Evolutionary conservation across 2,797 vertebrate species (phyloP), one percentile per base, ranked within the genome.

Genomic region (Chiropotes sagulatus): DNA sequence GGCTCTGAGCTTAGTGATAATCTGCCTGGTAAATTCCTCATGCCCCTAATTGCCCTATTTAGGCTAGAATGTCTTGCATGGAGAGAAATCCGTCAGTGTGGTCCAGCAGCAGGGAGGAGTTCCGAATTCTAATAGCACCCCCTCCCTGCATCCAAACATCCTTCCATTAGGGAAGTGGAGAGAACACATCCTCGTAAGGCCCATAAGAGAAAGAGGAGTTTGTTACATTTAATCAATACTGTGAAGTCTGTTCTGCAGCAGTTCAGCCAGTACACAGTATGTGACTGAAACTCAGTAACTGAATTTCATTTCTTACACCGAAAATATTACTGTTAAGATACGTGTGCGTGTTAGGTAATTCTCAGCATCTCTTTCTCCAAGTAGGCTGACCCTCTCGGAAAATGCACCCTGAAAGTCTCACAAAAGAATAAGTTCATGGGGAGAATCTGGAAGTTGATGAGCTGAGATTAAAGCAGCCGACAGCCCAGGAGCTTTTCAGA

Each of bases 321-420:
- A 98, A 97, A 98, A 96, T 90, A 44, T 88, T 97, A 96, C 79
- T 98, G 93, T 97, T 98, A 64, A 86, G 54, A 89, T 90, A 46
- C 7, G 19, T 88, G 30, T 15, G 64, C 15, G 2, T 90, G 41
- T 94, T 92, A 97, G 97, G 61, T 98, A 97, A 83, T 97, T 98
- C 87, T 98, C 73, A 96, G 83, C 83, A 54, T 94, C 82, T 97
- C 79, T 24, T 89, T 96, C 76, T 97, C 96, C 90, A 95, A 96
- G 92, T 93, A 97, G 93, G 96, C 96, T 97, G 97, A 98, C 98
- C 95, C 93, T 72, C 10, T 78, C 86, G 82, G 93, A 93, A 94
- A 97, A 97, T 96, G 97, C 87, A 88, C 41, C 82, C 93, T 93
- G 93, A 96, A 97, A 86, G 83, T 73, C 80, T 88, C 85, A 83